Conservation (phyloP, 2,888 invertebrate genomes). For the Disparrhopalites patrizii region DNA sequence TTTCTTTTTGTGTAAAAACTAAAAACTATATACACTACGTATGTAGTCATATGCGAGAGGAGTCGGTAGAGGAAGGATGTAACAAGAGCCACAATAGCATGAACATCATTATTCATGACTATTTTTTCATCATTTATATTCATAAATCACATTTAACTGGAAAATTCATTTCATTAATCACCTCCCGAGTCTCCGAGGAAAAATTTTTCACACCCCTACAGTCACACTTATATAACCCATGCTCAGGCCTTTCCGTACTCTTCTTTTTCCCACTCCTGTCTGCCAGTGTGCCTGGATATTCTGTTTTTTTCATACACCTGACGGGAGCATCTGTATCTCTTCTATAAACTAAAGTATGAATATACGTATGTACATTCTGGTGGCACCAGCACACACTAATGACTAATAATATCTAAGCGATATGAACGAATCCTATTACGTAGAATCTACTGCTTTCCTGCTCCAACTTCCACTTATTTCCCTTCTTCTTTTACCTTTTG, state of each 20-base stretch:
- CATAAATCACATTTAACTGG: conserved; percentile 34
- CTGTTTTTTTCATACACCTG: too few species aligned
- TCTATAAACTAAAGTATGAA: too few species aligned
- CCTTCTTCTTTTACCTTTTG: too few species aligned
- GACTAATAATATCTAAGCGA: too few species aligned
- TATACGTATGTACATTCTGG: too few species aligned
- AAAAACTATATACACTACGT: background rate
- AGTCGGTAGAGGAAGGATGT: conserved; percentile 3
- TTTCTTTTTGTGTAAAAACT: too few species aligned
- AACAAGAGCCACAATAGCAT: conserved; percentile 19
- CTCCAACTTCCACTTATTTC: too few species aligned
- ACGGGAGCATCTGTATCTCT: too few species aligned
- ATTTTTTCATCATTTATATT: conserved; percentile 36
- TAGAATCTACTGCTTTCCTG: too few species aligned
- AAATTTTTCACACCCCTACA: conserved; percentile 31
- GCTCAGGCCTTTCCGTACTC: conserved; percentile 12
- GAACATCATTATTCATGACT: conserved; percentile 29
- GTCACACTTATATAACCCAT: conserved; percentile 14
- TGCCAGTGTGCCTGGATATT: too few species aligned
- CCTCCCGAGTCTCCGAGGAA: conserved; percentile 28
- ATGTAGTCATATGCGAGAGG: background rate
- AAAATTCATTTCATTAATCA: conserved; percentile 35
- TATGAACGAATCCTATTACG: too few species aligned
- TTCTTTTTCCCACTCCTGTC: conserved; percentile 12
- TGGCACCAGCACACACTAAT: too few species aligned